Conservation (phyloP, 2,113 vertebrate genomes). For the Petroica traversi region DNA sequence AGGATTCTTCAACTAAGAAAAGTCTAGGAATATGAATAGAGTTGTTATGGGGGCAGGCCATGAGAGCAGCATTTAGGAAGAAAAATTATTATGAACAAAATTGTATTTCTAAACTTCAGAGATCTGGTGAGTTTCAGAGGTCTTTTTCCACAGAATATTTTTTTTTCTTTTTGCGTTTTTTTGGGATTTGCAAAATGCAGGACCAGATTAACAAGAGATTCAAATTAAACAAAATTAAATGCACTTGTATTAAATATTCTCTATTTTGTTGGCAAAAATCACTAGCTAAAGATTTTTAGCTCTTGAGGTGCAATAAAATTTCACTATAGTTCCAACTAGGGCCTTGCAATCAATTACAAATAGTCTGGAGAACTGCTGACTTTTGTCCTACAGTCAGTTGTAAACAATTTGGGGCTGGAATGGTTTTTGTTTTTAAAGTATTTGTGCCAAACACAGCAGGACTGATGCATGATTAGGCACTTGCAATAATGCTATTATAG, state of each 20-base stretch:
- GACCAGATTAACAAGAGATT: background rate
- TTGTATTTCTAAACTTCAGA: background rate
- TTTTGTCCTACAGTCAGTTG: background rate
- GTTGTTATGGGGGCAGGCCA: background rate
- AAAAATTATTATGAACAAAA: background rate
- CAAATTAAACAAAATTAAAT: background rate
- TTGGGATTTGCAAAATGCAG: background rate
- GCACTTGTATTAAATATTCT: background rate
- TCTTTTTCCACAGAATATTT: background rate
- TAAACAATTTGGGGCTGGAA: background rate
- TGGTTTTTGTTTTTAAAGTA: background rate
- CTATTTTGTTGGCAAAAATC: background rate
- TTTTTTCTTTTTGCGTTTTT: background rate
- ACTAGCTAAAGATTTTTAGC: background rate
- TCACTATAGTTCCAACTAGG: background rate
- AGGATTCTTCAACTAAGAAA: background rate
- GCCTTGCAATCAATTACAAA: background rate
- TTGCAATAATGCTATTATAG: background rate
- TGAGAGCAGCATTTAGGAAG: background rate
- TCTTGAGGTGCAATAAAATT: background rate
- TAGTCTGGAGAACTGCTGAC: background rate
- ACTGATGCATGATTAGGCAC: background rate
- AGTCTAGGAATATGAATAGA: background rate
- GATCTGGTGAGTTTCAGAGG: background rate
- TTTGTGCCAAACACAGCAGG: background rate